Conservation (phyloP, 1,140 invertebrate species). For the Cherax quadricarinatus region DNA sequence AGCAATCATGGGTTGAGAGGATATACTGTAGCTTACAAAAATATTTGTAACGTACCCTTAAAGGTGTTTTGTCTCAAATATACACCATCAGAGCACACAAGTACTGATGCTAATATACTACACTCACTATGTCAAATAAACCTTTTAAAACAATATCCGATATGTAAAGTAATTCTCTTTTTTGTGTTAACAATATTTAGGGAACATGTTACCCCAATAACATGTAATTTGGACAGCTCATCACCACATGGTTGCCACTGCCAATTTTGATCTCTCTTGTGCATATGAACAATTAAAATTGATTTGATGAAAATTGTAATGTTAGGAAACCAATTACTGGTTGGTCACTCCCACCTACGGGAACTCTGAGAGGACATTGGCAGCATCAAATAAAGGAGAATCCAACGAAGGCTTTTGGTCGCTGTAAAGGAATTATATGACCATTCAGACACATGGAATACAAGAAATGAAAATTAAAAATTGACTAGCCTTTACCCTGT, state of each 20-base stretch:
- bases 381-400: conserved; percentile 73
- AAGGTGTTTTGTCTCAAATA: conserved; percentile 35
- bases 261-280: conserved; percentile 50
- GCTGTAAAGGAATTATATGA: conserved; percentile 70
- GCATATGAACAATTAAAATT: conserved; percentile 8
- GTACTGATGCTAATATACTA: conserved; percentile 40
- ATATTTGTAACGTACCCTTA: conserved; percentile 50
- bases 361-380: conserved; percentile 72
- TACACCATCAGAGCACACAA: conserved; percentile 45
- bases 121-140: conserved; percentile 46
- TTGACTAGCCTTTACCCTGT: neutral
- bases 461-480: neutral
- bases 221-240: conserved; percentile 5
- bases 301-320: conserved; percentile 25
- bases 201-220: conserved; percentile 26
- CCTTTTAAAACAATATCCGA: conserved; percentile 43
- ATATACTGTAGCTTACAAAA: conserved; percentile 44
- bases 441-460: conserved; percentile 39
- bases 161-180: conserved; percentile 35
- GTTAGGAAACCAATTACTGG: conserved; percentile 40
- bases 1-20: conserved; percentile 31
- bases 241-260: conserved; percentile 27
- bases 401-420: conserved; percentile 73
- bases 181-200: neutral
- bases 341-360: conserved; percentile 58